Percentiles rank a stretch among this genome's conserved stretches.
Evolutionary conservation across 2,797 vertebrate genomes (phyloP).

Genomic region (Clarias platycephalus): DNA sequence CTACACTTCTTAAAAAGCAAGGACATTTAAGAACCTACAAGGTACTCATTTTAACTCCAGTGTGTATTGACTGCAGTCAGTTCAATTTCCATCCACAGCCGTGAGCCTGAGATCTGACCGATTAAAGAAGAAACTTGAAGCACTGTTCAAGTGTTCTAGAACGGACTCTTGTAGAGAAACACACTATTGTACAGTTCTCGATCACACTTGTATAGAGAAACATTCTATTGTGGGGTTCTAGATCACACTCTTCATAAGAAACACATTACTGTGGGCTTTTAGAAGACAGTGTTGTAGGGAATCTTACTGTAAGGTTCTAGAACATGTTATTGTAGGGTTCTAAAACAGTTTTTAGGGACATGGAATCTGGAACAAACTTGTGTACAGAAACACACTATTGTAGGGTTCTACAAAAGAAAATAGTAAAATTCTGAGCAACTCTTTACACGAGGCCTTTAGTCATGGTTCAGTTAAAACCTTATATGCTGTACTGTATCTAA

Average conservation of each 20-base stretch:
- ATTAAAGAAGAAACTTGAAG: not conserved
- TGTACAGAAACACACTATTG: not conserved
- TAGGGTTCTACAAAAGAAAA: not conserved
- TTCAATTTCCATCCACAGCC: not conserved
- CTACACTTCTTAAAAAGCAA: not conserved
- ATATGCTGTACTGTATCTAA: no score
- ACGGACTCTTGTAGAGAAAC: not conserved
- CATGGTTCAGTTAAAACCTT: not conserved
- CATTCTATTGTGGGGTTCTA: no score
- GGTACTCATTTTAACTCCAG: not conserved
- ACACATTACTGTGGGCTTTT: no score
- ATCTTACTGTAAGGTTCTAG: no score
- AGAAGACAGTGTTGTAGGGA: no score
- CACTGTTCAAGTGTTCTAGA: not conserved
- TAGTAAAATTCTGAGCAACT: not conserved
- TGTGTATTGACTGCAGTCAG: not conserved
- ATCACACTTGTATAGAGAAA: no score
- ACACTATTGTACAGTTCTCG: not conserved
- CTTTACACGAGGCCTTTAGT: not conserved
- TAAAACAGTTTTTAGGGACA: not conserved
- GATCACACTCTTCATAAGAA: no score
- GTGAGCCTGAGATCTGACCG: not conserved
- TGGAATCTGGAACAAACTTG: not conserved
- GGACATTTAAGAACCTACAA: not conserved
- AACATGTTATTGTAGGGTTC: not conserved